Evolutionary conservation across 2,797 vertebrate species (phyloP).

Genomic region (Cheirogaleus major): DNA sequence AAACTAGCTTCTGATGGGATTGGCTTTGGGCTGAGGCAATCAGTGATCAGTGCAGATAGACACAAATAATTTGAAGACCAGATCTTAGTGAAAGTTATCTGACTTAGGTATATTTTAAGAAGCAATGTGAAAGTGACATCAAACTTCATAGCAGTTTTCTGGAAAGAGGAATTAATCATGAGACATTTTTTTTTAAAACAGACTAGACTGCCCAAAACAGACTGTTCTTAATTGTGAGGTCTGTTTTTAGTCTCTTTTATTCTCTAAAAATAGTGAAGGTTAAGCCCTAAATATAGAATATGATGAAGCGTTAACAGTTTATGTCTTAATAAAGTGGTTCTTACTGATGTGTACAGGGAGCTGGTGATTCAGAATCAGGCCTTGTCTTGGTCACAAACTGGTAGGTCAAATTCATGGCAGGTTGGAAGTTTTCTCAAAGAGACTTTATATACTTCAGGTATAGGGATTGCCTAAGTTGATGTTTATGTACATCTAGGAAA

Average conservation of each 20-base stretch:
- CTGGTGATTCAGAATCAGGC: constrained; percentile 2
- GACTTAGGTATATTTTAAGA: not conserved
- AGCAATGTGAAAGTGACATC: constrained; percentile 29
- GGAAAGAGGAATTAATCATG: constrained; percentile 63
- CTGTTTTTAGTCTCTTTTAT: constrained; percentile 40
- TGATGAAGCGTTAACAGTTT: constrained; percentile 16
- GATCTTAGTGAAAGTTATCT: constrained; percentile 33
- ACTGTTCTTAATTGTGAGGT: constrained; percentile 38
- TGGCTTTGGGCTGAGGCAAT: not conserved
- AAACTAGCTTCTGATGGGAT: not conserved
- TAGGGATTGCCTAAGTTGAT: not conserved
- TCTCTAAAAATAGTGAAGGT: constrained; percentile 39
- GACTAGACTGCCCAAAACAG: constrained; percentile 4
- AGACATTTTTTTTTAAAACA: constrained; percentile 56
- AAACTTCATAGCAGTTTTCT: constrained; percentile 54
- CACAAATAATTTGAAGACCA: constrained; percentile 51
- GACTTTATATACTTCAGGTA: not conserved
- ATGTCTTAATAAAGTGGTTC: constrained; percentile 52
- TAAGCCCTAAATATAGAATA: constrained; percentile 55
- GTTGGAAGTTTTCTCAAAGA: not conserved
- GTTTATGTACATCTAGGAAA: not conserved
- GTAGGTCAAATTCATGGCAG: not conserved
- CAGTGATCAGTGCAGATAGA: not conserved
- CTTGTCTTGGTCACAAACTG: not conserved
- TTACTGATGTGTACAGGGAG: constrained; percentile 41